phyloP scores from a whole-genome alignment of 2,888 invertebrate genomes.

The Hirtodrosophila cameraria region DNA sequence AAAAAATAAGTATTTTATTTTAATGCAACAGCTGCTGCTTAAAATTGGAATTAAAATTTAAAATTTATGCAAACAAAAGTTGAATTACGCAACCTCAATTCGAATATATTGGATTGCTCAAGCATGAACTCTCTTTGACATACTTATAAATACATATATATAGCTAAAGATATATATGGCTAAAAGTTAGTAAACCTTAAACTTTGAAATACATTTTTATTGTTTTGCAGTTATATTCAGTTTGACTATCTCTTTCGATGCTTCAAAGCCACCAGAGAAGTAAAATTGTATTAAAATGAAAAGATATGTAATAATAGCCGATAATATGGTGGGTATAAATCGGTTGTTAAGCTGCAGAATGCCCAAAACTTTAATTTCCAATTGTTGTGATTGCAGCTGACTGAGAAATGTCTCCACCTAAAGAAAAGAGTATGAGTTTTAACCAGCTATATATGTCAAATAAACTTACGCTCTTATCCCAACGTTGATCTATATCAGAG shows the following conservation, averaged over 20 bases:
- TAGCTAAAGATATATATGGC: too few species aligned
- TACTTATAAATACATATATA: too few species aligned
- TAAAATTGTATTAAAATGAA: conserved; percentile 78
- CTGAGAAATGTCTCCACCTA: conserved; percentile 61
- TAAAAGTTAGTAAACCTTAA: too few species aligned
- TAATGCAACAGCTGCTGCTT: too few species aligned
- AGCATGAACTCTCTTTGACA: too few species aligned
- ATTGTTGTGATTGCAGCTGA: conserved; percentile 65
- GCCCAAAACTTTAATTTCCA: conserved; percentile 73
- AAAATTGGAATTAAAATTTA: too few species aligned
- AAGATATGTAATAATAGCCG: conserved; percentile 76
- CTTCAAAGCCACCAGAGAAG: conserved; percentile 62
- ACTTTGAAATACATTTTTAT: background rate
- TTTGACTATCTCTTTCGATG: conserved; percentile 17
- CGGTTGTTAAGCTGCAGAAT: conserved; percentile 73
- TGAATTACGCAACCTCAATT: too few species aligned
- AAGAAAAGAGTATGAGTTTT: background rate
- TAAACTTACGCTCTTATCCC: conserved; percentile 78
- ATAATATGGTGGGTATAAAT: conserved; percentile 72
- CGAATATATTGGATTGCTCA: too few species aligned
- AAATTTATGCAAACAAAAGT: too few species aligned
- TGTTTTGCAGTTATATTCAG: background rate
- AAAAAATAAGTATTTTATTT: too few species aligned
- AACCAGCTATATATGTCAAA: background rate
- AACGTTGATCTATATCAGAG: conserved; percentile 74